These are phyloP conservation scores for Peromyscus eremicus DNA, from an alignment of 2,797 vertebrate species.

Conservation along the genomic window DNA sequence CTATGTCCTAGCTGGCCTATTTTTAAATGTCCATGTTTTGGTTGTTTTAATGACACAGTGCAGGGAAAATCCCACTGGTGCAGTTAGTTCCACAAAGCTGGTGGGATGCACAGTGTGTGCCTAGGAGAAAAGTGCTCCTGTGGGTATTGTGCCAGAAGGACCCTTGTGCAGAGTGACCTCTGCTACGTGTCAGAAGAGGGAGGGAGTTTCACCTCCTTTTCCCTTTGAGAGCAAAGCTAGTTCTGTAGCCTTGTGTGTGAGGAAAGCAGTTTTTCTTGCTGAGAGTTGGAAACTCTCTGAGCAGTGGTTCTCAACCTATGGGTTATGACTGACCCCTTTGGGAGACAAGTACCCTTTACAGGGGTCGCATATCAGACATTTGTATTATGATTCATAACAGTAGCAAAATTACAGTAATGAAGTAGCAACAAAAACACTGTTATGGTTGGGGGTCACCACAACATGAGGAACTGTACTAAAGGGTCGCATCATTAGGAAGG, in stretches of 20 bases:
- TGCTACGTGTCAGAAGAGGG: not conserved
- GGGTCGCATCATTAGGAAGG: not conserved
- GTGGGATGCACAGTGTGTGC: not conserved
- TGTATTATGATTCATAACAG: not conserved
- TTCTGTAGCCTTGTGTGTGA: not conserved
- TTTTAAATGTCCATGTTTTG: constrained; percentile 6
- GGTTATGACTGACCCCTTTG: not conserved
- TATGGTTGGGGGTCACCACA: not conserved
- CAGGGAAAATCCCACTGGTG: not conserved
- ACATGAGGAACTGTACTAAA: not conserved
- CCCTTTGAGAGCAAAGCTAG: not conserved
- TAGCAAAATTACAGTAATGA: not conserved
- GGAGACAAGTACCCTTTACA: not conserved
- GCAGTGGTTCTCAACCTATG: not conserved
- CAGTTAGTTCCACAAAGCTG: not conserved
- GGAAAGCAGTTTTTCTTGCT: not conserved
- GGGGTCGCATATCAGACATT: not conserved
- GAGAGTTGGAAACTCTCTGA: not conserved
- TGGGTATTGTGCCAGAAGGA: no score
- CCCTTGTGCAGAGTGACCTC: not conserved
- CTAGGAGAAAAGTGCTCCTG: not conserved
- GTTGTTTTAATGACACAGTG: not conserved
- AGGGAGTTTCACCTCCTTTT: not conserved
- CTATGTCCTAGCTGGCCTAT: not conserved
- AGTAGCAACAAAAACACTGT: not conserved